phyloP scores from a whole-genome alignment of 2,888 invertebrate species.

The Bombylius discolor region DNA sequence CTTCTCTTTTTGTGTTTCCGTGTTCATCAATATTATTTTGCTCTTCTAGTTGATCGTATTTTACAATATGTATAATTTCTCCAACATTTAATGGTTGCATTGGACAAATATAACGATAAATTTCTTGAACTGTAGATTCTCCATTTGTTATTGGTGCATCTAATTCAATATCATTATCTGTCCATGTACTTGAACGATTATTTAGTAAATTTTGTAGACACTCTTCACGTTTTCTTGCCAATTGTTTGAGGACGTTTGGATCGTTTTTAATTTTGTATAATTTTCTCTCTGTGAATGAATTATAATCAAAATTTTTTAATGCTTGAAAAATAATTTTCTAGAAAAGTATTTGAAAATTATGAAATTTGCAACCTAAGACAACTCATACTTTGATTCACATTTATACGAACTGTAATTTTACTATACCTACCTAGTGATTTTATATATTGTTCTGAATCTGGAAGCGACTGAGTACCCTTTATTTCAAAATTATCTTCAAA shows the following conservation, averaged over 20 bases:
- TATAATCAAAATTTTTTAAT: background rate
- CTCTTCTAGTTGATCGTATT: conserved; percentile 40
- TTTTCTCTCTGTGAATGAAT: conserved; percentile 29
- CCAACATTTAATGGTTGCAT: conserved; percentile 41
- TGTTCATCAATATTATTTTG: conserved; percentile 8
- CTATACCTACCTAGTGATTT: conserved; percentile 56
- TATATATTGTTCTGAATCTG: conserved; percentile 36
- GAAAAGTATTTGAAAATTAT: background rate
- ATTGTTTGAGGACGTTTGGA: conserved; percentile 38
- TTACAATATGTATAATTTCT: conserved; percentile 40
- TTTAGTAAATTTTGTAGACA: conserved; percentile 39
- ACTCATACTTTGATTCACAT: no score
- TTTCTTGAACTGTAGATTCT: conserved; percentile 23
- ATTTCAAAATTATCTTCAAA: conserved; percentile 49
- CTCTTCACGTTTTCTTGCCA: conserved; percentile 39
- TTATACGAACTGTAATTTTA: background rate
- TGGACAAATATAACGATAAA: conserved; percentile 39
- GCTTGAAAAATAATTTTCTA: background rate
- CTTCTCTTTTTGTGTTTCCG: no score
- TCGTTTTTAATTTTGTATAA: conserved; percentile 39
- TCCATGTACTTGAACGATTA: conserved; percentile 18
- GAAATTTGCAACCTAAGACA: no score
- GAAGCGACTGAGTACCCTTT: conserved; percentile 35
- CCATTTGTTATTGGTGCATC: conserved; percentile 36
- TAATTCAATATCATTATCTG: conserved; percentile 25